Evolutionary conservation across 2,113 vertebrate genomes (phyloP).

Genomic region (Pituophis catenifer): DNA sequence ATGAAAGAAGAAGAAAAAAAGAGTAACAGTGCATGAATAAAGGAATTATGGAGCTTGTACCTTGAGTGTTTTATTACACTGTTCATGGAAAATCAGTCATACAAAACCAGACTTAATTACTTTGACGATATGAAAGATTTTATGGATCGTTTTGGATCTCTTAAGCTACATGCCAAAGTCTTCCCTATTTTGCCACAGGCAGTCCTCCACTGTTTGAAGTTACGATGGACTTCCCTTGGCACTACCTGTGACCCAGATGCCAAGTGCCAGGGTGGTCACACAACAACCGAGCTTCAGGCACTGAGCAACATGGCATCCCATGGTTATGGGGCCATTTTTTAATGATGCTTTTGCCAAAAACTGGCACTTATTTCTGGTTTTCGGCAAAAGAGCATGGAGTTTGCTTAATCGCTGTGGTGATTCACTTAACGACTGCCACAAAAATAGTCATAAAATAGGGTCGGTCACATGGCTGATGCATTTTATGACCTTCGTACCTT

Average conservation of each 20-base stretch:
- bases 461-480: no score
- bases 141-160: background rate
- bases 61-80: background rate
- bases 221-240: background rate
- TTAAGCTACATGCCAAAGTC: background rate
- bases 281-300: background rate
- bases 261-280: no score
- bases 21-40: background rate
- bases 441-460: background rate
- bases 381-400: background rate
- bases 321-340: background rate
- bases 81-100: background rate
- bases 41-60: background rate
- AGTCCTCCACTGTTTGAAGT: background rate
- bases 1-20: background rate
- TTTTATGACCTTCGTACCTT: background rate
- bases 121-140: background rate
- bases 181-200: background rate
- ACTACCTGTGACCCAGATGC: background rate
- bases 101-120: background rate
- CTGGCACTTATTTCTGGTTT: background rate
- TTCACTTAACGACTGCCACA: background rate
- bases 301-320: background rate
- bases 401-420: background rate
- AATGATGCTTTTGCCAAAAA: background rate